Base-by-base conservation (phyloP, 2,888 invertebrate species). In the Drosophila ezoana region DNA sequence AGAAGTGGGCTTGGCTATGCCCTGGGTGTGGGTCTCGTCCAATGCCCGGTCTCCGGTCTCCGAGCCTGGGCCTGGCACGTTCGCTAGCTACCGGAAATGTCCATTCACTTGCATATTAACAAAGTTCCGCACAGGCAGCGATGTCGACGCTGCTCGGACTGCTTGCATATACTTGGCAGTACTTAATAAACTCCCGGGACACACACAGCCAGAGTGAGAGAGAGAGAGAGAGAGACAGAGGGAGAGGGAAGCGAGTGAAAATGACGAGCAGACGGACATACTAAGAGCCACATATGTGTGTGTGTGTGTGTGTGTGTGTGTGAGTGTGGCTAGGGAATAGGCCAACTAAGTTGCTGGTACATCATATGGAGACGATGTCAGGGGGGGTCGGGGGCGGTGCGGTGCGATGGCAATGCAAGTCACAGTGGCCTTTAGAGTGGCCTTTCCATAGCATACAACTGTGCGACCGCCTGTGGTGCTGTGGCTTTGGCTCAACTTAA, bases 91-190 rank as follows among this genome's bases (percentile, higher is more conserved):
- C 86, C 87, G 89, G 89, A 87, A 87, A 89, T 89, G 89, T 89
- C 85, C 89, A 83, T 89, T 87, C 88, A 89, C 87, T 89, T 87
- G 89, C 81, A 87, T 89, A 88, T 83, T 85, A 84, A 81, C 82
- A 81, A 79, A 79, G 79, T 84, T 85, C 87, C 89, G 77, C 79
- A 82, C 76, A 76, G 73, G 76, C 79, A 67, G 70, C 75, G 69
- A 68, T 38, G 69, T 59, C 60, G 49, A 54, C 72, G 60, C 38
- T 38, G 51, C 47, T 59, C 56, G 51, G 54, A 47, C 79, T 71
- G 69, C 67, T 57, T 87, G 77, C 85, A 77, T 76, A 79, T 72
- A 65, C 87, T 85, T 77, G 87, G 82, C 68, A 77, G 87, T 87
- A 87, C 85, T 85, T 83, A 83, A 85, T 83, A 85, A 87, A 83